phyloP scores from a whole-genome alignment of 2,888 invertebrate species.

The Hypsopygia costalis region DNA sequence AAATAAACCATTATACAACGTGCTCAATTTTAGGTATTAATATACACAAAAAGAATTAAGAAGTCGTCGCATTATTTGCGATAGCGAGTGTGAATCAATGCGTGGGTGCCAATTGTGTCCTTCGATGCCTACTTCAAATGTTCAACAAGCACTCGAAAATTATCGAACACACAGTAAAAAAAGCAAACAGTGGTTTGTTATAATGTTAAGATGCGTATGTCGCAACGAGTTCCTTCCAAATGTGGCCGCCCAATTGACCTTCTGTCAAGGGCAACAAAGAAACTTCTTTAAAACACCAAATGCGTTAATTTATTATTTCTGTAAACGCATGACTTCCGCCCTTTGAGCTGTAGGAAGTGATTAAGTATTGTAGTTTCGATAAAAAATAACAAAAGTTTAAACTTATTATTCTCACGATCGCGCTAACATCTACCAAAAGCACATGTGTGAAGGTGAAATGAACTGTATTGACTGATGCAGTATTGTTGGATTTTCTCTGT shows the following conservation, averaged over 20 bases:
- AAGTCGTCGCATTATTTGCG: not conserved
- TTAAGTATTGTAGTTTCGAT: conserved; percentile 58
- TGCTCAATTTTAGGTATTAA: too few relatives aligned
- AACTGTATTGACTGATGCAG: conserved; percentile 28
- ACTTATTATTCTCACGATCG: conserved; percentile 60
- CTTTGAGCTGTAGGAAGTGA: conserved; percentile 76
- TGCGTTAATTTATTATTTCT: conserved; percentile 70
- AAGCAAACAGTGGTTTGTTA: conserved; percentile 60
- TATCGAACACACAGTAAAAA: conserved; percentile 58
- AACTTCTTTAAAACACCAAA: conserved; percentile 56
- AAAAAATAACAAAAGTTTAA: conserved; percentile 66
- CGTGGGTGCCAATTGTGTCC: conserved; percentile 49
- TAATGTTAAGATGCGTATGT: conserved; percentile 51
- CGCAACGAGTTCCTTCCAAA: conserved; percentile 54
- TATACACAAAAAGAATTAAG: too few relatives aligned
- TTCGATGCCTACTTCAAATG: conserved; percentile 55
- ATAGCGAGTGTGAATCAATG: conserved; percentile 18
- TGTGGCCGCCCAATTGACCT: conserved; percentile 60
- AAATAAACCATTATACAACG: too few relatives aligned
- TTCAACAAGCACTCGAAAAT: conserved; percentile 62
- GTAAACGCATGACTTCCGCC: conserved; percentile 73
- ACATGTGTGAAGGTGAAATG: conserved; percentile 47
- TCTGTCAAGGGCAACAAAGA: conserved; percentile 58
- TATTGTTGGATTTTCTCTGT: conserved; percentile 24
- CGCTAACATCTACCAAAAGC: conserved; percentile 48